These are phyloP conservation scores for Sepioteuthis lessoniana DNA, from an alignment of 2,888 invertebrate genomes.

Conservation along the genomic window DNA sequence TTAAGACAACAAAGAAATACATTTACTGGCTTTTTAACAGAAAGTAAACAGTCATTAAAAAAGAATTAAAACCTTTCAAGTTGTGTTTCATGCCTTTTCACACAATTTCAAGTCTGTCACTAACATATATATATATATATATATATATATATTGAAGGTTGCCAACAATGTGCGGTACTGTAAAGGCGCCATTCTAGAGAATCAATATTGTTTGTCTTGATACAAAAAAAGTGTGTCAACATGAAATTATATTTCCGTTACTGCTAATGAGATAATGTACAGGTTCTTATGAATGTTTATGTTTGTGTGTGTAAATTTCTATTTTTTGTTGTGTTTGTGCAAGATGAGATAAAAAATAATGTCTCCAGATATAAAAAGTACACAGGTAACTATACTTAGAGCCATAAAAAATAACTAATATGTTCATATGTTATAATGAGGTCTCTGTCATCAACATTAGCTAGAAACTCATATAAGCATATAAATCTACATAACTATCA, in stretches of 20 bases:
- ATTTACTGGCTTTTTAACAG: too few species aligned
- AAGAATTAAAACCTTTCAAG: too few species aligned
- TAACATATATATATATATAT: background rate
- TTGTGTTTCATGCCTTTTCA: too few species aligned
- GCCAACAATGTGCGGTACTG: background rate
- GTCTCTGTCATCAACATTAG: background rate
- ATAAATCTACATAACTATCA: background rate
- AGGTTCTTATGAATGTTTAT: background rate
- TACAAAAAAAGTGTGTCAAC: background rate
- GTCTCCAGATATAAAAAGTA: background rate
- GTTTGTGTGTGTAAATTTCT: background rate
- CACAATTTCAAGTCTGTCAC: too few species aligned
- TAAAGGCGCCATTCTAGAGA: background rate
- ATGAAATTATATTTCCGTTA: background rate
- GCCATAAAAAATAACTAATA: background rate
- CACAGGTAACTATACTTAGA: background rate
- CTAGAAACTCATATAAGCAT: background rate
- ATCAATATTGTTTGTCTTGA: background rate
- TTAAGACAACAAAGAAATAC: too few species aligned
- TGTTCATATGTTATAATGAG: background rate
- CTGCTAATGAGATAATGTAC: slow-evolving; percentile 6
- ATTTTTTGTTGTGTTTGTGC: background rate
- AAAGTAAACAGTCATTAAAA: too few species aligned
- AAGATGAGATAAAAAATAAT: background rate
- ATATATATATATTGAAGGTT: background rate